These are phyloP conservation scores for Myotis planiceps DNA, from an alignment of 2,797 vertebrate genomes.

Conservation along the genomic window DNA sequence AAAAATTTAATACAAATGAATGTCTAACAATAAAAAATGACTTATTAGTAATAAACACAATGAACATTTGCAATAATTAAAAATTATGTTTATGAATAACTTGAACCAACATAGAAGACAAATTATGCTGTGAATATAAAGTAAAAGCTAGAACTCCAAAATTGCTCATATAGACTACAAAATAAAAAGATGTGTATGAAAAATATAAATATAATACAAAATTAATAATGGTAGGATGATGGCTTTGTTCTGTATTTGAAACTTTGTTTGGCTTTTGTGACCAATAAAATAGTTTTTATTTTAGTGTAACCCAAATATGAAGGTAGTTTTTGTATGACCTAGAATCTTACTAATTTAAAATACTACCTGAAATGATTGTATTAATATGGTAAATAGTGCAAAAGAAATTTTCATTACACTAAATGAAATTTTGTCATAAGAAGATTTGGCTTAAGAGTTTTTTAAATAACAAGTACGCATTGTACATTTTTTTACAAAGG, in stretches of 20 bases:
- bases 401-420: neutral
- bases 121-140: neutral
- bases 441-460: slow-evolving; percentile 31
- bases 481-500: neutral
- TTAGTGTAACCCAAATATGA: neutral
- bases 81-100: neutral
- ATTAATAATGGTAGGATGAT: neutral
- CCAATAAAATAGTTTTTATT: neutral
- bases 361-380: neutral
- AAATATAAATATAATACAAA: neutral
- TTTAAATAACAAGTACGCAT: neutral
- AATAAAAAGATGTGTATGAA: neutral
- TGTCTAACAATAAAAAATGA: neutral
- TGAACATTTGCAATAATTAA: neutral
- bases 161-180: neutral
- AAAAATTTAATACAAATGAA: neutral
- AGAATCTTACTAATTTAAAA: slow-evolving; percentile 4
- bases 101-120: neutral
- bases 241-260: neutral
- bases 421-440: neutral
- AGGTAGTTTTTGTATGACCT: neutral
- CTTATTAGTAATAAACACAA: neutral
- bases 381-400: slow-evolving; percentile 14
- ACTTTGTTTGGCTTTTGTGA: neutral
- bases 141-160: neutral